phyloP scores from a whole-genome alignment of 2,888 invertebrate genomes.

The Lathronympha strigana region DNA sequence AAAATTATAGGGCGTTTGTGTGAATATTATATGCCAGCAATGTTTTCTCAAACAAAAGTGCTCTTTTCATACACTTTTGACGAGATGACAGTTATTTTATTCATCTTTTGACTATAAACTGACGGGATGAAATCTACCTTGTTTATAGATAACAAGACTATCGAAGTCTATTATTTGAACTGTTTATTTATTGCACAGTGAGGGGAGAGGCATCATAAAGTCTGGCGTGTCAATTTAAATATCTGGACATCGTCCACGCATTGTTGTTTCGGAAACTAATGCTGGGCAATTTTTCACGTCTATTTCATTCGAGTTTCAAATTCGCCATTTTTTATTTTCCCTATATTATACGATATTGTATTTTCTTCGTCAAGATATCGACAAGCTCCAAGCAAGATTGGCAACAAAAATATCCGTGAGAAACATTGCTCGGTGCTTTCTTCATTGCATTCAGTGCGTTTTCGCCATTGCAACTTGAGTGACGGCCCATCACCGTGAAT shows the following conservation, averaged over 20 bases:
- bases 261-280: slow-evolving; percentile 22
- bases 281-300: slow-evolving; percentile 20
- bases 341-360: neutral
- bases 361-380: slow-evolving; percentile 3
- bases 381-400: slow-evolving; percentile 10
- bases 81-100: slow-evolving; percentile 52
- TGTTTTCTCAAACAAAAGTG: slow-evolving; percentile 36
- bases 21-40: slow-evolving; percentile 27
- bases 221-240: slow-evolving; percentile 31
- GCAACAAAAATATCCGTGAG: slow-evolving; percentile 37
- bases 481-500: slow-evolving; percentile 49
- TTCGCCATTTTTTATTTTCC: neutral
- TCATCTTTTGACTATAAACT: slow-evolving; percentile 28
- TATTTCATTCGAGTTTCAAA: neutral
- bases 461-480: slow-evolving; percentile 57
- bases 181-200: slow-evolving; percentile 23
- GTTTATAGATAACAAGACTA: slow-evolving; percentile 37
- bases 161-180: slow-evolving; percentile 31
- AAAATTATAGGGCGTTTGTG: slow-evolving; percentile 39
- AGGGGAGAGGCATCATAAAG: slow-evolving; percentile 23
- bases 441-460: slow-evolving; percentile 58
- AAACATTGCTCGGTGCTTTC: slow-evolving; percentile 38
- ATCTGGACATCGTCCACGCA: slow-evolving; percentile 10
- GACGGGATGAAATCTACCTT: slow-evolving; percentile 21
- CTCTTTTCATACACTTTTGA: slow-evolving; percentile 49